These are phyloP conservation scores for Pygoscelis antarcticus DNA, from an alignment of 2,113 vertebrate genomes.

Conservation along the genomic window DNA sequence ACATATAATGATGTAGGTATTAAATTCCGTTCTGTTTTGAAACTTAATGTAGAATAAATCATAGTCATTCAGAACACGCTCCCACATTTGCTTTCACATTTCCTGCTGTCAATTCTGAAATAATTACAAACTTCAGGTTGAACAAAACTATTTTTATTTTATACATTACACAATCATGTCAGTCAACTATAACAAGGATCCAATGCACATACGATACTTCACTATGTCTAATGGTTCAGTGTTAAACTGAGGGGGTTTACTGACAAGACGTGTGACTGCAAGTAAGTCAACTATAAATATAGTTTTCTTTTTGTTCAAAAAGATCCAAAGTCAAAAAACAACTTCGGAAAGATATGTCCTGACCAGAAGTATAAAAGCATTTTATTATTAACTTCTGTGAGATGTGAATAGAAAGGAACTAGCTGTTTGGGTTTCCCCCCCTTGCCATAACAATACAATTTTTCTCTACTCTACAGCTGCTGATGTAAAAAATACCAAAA, in stretches of 20 bases:
- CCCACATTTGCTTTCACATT: background rate
- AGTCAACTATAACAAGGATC: background rate
- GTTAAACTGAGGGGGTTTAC: background rate
- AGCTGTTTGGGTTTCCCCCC: background rate
- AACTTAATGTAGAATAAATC: slow-evolving; percentile 5
- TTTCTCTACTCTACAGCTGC: background rate
- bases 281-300: background rate
- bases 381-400: background rate
- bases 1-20: background rate
- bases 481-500: background rate
- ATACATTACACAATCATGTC: background rate
- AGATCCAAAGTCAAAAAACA: background rate
- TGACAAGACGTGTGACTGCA: background rate
- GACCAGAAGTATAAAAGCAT: background rate
- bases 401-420: background rate
- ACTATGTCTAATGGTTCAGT: background rate
- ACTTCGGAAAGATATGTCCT: background rate
- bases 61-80: background rate
- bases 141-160: slow-evolving; percentile 10
- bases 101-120: slow-evolving; percentile 27
- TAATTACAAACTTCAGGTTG: background rate
- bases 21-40: background rate
- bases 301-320: background rate
- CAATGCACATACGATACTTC: background rate
- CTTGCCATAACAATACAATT: fast-evolving